Evolutionary conservation across 2,797 vertebrate species (phyloP).

Genomic region (Luscinia luscinia): DNA sequence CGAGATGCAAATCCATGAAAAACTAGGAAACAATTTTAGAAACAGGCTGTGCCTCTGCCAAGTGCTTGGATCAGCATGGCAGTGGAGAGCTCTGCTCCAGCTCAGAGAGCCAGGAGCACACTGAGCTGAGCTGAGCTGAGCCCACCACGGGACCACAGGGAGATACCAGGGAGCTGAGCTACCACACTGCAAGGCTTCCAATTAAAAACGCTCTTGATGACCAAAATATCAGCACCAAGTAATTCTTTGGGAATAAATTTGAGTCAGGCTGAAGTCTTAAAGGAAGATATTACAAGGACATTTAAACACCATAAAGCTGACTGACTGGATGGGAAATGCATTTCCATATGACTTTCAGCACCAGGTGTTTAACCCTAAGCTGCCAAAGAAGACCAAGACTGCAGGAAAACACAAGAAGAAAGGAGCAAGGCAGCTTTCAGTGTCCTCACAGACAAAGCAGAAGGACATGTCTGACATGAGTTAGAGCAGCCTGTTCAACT

Average conservation of each 20-base stretch:
- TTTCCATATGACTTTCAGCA: neutral
- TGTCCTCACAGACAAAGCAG: neutral
- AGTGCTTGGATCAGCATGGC: neutral
- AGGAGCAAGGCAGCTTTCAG: neutral
- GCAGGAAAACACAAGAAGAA: neutral
- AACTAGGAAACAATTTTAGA: conserved; percentile 22
- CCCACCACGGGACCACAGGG: neutral
- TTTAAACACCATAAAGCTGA: neutral
- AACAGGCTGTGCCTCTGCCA: conserved; percentile 33
- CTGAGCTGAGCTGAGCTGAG: neutral
- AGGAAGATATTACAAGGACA: neutral
- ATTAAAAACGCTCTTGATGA: neutral
- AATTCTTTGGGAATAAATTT: neutral
- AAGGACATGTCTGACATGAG: neutral
- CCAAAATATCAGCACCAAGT: neutral
- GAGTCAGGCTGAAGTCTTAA: neutral
- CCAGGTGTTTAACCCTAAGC: neutral
- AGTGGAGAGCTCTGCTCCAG: neutral
- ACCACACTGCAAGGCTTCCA: neutral
- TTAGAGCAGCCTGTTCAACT: neutral
- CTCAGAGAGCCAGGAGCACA: neutral
- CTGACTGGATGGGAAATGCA: neutral
- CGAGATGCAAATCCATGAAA: neutral
- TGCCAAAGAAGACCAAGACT: neutral
- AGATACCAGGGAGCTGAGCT: neutral